Conservation (phyloP, 2,888 invertebrate species). For the Odontomyia ornata region DNA sequence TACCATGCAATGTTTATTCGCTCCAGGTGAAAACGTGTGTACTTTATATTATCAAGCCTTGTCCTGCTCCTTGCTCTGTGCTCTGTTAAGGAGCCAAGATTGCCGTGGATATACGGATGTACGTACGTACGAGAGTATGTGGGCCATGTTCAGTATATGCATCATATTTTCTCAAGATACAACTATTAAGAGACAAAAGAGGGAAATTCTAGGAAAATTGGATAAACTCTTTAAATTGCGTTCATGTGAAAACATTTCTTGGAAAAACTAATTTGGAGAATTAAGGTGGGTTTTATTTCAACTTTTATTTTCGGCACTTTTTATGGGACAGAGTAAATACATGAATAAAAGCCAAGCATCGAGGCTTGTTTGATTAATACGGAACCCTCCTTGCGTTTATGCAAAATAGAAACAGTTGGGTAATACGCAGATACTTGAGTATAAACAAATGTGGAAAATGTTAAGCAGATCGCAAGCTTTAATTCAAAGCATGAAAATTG, state of each 20-base stretch:
- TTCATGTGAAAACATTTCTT: background rate
- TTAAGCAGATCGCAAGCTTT: no score
- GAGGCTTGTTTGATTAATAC: no score
- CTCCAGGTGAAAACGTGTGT: slow-evolving; percentile 14
- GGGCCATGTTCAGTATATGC: no score
- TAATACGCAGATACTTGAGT: no score
- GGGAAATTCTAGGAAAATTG: slow-evolving; percentile 4
- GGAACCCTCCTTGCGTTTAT: no score
- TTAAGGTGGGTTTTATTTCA: background rate
- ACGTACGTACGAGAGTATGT: no score
- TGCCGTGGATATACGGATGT: no score
- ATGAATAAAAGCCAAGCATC: no score
- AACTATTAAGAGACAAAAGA: slow-evolving; percentile 14
- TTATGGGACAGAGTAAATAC: background rate
- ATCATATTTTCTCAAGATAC: slow-evolving; percentile 4
- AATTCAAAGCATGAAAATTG: no score
- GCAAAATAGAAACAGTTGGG: no score
- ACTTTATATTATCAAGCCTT: slow-evolving; percentile 17
- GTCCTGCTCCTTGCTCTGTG: background rate
- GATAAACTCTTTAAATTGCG: slow-evolving; percentile 7
- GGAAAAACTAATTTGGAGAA: background rate
- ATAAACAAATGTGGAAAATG: no score
- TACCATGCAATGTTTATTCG: background rate
- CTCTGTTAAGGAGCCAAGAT: background rate
- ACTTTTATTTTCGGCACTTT: background rate